A percentile compares a stretch with the other conserved stretches of the same genome.
Evolutionary conservation across 1,140 invertebrate genomes (phyloP).

Genomic region (Nilaparvata lugens): DNA sequence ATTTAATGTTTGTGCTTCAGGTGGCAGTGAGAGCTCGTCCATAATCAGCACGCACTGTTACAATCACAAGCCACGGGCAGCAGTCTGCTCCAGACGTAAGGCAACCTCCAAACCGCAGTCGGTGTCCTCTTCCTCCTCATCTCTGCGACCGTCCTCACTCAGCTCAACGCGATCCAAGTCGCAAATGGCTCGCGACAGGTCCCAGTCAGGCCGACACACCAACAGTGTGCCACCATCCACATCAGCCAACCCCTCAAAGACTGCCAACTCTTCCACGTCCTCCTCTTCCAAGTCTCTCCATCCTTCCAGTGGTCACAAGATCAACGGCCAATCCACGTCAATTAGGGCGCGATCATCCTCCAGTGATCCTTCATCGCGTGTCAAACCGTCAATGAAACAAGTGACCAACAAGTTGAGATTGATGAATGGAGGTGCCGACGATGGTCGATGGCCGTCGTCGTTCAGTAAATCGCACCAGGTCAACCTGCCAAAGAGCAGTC

Average conservation of each 20-base stretch:
- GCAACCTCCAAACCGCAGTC: neutral
- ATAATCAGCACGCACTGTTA: slow-evolving; percentile 32
- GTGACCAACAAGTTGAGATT: neutral
- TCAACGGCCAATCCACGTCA: neutral
- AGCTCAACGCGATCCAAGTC: slow-evolving; percentile 1
- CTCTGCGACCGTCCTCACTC: neutral
- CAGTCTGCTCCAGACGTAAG: neutral
- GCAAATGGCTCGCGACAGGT: slow-evolving; percentile 4
- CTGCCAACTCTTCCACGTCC: neutral
- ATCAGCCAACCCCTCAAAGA: neutral
- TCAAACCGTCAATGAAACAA: neutral
- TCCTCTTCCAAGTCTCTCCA: neutral
- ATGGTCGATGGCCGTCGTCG: slow-evolving; percentile 52
- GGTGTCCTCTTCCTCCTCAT: neutral
- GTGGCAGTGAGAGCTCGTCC: slow-evolving; percentile 65
- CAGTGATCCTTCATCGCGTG: slow-evolving; percentile 5
- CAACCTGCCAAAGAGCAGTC: slow-evolving; percentile 3
- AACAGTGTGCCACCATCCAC: neutral
- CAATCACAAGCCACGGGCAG: slow-evolving; percentile 24
- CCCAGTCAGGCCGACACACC: neutral
- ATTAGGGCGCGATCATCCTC: neutral
- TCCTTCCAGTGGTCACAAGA: no score
- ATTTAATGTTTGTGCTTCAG: no score
- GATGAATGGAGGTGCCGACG: slow-evolving; percentile 40
- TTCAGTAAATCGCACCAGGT: slow-evolving; percentile 22